Base-by-base conservation (phyloP, 1,140 invertebrate species). In the Penaeus indicus region DNA sequence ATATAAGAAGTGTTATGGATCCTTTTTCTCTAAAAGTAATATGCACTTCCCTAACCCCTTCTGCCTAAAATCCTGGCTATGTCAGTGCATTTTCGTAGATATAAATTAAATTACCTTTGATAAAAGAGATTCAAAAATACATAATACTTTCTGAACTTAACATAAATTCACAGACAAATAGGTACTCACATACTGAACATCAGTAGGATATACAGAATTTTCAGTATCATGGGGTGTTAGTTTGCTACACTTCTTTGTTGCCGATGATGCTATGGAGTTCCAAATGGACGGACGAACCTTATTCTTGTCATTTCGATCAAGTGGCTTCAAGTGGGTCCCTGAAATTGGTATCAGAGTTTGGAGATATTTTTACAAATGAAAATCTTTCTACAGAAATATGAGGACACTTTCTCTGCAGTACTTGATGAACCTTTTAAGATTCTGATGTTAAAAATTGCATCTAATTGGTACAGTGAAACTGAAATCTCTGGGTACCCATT, bases 171-270 rank as follows among this genome's bases (percentile, higher is more conserved):
- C 25, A 84, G 8, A n/a, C 22, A 47, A 54, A 32, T 32, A 19
- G 27, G 60, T 64, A 89, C 90, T 91, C 38, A 91, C 90, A 88
- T 89, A 91, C 27, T 91, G 85, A 47, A 89, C 84, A 84, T 91
- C 90, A 77, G 85, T 85, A 62, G 90, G 90, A 60, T 91, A 91
- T 19, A 89, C 88, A 80, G 90, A 91, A 63, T 91, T 91, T 80
- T 91, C 90, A 69, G 85, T 86, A 72, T 91, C 88, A 61, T 91
- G 89, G 25, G 89, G 84, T 54, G 84, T 79, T 54, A 79, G 60
- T 62, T 90, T 90, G 60, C 78, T 88, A 84, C 83, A 67, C 47
- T 85, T 89, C 60, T 91, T 91, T n/a, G 83, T 87, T 54, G 88
- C 90, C 77, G 90, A 88, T 47, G 85, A 87, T 63, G 90, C 88